A percentile compares a stretch with the other conserved stretches of the same genome.
These are phyloP conservation scores for Lutjanus argentimaculatus DNA, from an alignment of 2,797 vertebrate species.

Conservation along the genomic window DNA sequence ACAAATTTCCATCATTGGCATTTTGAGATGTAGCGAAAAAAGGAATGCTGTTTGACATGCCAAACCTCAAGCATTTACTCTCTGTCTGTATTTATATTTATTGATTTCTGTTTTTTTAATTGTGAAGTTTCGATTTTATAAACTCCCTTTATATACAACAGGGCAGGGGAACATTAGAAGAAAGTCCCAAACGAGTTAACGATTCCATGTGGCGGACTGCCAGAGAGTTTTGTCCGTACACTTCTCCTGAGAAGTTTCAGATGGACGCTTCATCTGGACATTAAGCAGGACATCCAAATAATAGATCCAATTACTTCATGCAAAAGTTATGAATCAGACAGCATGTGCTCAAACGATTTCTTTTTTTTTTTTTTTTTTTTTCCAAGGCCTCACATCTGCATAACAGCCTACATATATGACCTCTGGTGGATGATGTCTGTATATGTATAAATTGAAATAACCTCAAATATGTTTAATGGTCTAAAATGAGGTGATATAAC, in stretches of 20 bases:
- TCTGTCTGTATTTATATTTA: slow-evolving; percentile 43
- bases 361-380: slow-evolving; percentile 43
- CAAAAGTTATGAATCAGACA: slow-evolving; percentile 64
- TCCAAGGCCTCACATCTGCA: slow-evolving; percentile 67
- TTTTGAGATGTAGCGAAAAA: slow-evolving; percentile 31
- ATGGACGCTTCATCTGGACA: slow-evolving; percentile 55
- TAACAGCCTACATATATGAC: slow-evolving; percentile 47
- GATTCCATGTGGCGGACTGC: slow-evolving; percentile 28
- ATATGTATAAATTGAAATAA: slow-evolving; percentile 32
- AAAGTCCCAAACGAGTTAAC: slow-evolving; percentile 34
- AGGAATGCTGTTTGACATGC: slow-evolving; percentile 33
- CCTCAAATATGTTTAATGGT: slow-evolving; percentile 22
- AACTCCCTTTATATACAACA: slow-evolving; percentile 13
- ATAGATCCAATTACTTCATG: slow-evolving; percentile 68
- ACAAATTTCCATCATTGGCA: slow-evolving; percentile 45
- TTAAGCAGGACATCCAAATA: slow-evolving; percentile 64
- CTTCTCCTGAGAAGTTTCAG: slow-evolving; percentile 47
- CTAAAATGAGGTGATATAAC: not conserved
- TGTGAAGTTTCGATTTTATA: slow-evolving; percentile 30
- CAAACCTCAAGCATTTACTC: slow-evolving; percentile 57
- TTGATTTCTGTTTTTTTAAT: slow-evolving; percentile 47
- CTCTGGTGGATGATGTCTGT: slow-evolving; percentile 45
- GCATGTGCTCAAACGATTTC: slow-evolving; percentile 58
- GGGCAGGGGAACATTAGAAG: slow-evolving; percentile 19
- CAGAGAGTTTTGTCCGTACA: slow-evolving; percentile 24